phyloP scores from a whole-genome alignment of 2,797 vertebrate species.

The Chiroxiphia lanceolata region DNA sequence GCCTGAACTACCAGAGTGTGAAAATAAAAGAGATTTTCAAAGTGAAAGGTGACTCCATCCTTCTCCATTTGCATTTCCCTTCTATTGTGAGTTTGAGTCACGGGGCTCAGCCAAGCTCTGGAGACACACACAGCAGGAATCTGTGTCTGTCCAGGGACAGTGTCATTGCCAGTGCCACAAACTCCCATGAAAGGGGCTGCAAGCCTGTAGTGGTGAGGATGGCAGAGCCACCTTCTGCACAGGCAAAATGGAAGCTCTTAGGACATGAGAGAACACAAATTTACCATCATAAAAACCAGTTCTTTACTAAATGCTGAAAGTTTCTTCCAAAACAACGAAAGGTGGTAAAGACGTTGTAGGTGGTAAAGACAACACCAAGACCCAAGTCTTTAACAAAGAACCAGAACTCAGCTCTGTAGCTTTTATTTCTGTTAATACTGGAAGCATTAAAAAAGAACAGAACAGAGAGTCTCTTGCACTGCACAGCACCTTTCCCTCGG shows the following conservation, averaged over 20 bases:
- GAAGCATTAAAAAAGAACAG: not conserved
- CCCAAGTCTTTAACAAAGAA: not conserved
- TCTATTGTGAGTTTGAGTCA: not conserved
- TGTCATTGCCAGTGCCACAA: not conserved
- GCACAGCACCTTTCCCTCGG: not conserved
- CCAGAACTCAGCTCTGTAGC: not conserved
- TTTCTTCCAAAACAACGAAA: not conserved
- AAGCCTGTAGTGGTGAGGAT: not conserved
- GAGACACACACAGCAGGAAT: not conserved
- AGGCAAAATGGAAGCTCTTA: not conserved
- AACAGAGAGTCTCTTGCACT: not conserved
- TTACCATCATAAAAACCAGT: not conserved
- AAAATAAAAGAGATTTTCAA: not conserved
- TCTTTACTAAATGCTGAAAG: not conserved
- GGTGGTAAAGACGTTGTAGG: no score
- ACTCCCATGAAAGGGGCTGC: not conserved
- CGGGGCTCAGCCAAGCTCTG: not conserved
- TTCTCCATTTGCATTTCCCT: not conserved
- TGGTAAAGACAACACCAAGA: not conserved
- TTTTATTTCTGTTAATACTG: constrained; percentile 38
- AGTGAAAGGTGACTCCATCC: not conserved
- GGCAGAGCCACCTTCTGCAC: not conserved
- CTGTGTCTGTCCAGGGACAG: not conserved
- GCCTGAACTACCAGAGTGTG: not conserved
- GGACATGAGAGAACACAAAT: not conserved